Conservation (phyloP, 2,888 invertebrate genomes). For the Patella depressa region DNA sequence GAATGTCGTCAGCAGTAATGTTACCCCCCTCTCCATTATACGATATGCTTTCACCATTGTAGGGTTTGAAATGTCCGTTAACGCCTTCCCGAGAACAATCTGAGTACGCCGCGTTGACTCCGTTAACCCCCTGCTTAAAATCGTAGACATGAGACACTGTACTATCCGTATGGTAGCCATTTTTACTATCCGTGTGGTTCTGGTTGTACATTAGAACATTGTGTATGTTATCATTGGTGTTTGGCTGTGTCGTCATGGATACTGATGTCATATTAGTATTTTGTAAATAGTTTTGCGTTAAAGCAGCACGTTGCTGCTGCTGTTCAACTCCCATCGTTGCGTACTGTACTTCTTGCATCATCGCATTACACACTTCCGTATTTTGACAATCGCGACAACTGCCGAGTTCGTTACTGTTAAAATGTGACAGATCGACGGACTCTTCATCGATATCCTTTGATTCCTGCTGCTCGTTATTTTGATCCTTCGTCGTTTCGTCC, state of each 20-base stretch:
- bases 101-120: constrained; percentile 67
- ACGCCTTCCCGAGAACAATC: constrained; percentile 67
- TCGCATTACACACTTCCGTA: constrained; percentile 65
- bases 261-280: constrained; percentile 34
- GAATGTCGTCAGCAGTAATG: not conserved
- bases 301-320: constrained; percentile 39
- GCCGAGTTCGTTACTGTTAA: constrained; percentile 69
- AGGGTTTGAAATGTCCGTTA: not conserved
- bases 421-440: constrained; percentile 76
- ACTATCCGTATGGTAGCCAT: not conserved
- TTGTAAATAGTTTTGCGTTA: constrained; percentile 27
- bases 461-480: constrained; percentile 1
- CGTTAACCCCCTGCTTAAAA: constrained; percentile 66
- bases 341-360: constrained; percentile 67
- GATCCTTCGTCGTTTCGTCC: constrained; percentile 3
- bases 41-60: not conserved
- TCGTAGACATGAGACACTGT: constrained; percentile 46
- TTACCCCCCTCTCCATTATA: not conserved
- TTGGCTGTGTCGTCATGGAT: constrained; percentile 31
- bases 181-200: not conserved
- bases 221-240: constrained; percentile 27
- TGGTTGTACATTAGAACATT: not conserved
- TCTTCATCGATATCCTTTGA: constrained; percentile 72
- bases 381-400: constrained; percentile 70
- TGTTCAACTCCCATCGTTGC: constrained; percentile 49